Percentiles rank a stretch among this genome's conserved stretches.
Conservation (phyloP, 2,113 vertebrate species). For the Nymphicus hollandicus region DNA sequence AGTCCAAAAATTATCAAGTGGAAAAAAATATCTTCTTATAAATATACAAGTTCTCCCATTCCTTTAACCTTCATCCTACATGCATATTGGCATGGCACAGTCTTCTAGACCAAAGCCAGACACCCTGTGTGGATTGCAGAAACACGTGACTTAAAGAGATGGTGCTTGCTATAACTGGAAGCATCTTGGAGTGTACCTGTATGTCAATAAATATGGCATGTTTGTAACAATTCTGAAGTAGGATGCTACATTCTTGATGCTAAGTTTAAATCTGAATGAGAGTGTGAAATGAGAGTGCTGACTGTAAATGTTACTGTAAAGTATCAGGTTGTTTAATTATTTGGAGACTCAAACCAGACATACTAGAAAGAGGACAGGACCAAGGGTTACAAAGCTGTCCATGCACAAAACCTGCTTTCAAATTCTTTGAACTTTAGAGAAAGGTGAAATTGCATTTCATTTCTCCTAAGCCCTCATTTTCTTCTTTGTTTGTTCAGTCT, state of each 20-base stretch:
- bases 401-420: background rate
- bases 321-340: background rate
- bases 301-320: background rate
- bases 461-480: background rate
- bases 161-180: background rate
- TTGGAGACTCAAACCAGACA: background rate
- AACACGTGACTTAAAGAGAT: background rate
- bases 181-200: background rate
- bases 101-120: background rate
- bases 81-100: background rate
- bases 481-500: background rate
- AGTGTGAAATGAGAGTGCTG: background rate
- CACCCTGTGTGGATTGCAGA: background rate
- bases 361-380: background rate
- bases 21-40: background rate
- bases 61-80: background rate
- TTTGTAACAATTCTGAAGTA: background rate
- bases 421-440: background rate
- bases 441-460: background rate
- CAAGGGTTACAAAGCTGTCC: background rate
- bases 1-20: background rate
- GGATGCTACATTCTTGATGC: background rate
- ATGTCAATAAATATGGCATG: background rate
- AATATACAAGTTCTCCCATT: background rate
- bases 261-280: background rate